These are phyloP conservation scores for Empidonax alnorum DNA, from an alignment of 2,113 vertebrate species.

Conservation along the genomic window DNA sequence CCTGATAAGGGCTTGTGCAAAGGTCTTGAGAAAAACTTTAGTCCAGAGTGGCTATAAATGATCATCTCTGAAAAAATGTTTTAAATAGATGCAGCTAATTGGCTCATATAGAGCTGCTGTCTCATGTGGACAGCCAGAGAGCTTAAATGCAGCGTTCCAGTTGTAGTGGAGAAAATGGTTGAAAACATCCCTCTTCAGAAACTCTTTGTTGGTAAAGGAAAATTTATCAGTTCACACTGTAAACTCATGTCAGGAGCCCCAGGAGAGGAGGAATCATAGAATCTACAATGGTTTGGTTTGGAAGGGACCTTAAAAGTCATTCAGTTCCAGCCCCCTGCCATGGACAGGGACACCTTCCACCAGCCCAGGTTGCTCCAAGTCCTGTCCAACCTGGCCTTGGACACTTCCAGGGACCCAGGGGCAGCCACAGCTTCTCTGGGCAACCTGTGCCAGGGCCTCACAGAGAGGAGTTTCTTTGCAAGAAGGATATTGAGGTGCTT, in stretches of 20 bases:
- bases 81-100: slow-evolving; percentile 33
- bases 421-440: not conserved
- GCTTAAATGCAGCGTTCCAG: not conserved
- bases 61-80: not conserved
- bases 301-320: not conserved
- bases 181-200: not conserved
- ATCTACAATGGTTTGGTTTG: not conserved
- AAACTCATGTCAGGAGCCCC: not conserved
- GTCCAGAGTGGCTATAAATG: not conserved
- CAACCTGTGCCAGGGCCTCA: not conserved
- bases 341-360: not conserved
- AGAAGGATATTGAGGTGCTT: not conserved
- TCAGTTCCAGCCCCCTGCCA: not conserved
- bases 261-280: not conserved
- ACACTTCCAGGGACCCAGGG: not conserved
- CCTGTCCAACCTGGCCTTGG: not conserved
- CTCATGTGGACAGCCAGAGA: not conserved
- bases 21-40: slow-evolving; percentile 33
- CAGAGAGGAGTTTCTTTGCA: not conserved
- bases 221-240: not conserved
- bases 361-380: not conserved
- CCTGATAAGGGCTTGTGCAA: slow-evolving; percentile 16
- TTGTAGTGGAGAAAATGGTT: not conserved
- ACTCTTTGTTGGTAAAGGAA: not conserved
- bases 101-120: not conserved